These are phyloP conservation scores for Uromys caudimaculatus DNA, from an alignment of 2,797 vertebrate genomes.

Conservation along the genomic window DNA sequence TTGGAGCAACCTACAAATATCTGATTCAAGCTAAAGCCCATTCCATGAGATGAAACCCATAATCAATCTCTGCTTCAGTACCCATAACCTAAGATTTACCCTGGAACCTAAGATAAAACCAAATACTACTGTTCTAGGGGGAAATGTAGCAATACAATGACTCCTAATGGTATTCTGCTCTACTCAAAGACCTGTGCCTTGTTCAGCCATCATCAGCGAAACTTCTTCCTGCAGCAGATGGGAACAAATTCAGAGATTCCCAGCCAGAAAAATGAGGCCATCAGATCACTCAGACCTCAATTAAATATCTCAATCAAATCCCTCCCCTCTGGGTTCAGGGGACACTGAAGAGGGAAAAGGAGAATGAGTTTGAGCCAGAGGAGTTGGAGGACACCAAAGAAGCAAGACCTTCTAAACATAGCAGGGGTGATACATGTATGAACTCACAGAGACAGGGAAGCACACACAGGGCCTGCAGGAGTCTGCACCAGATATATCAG, in stretches of 20 bases:
- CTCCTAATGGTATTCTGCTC: background rate
- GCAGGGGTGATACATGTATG: background rate
- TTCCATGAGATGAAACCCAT: background rate
- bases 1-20: background rate
- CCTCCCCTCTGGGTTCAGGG: fast-evolving
- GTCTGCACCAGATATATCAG: too few relatives aligned
- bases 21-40: background rate
- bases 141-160: background rate
- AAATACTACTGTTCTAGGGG: background rate
- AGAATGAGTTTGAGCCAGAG: background rate
- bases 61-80: background rate
- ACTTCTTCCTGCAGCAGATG: background rate
- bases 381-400: background rate
- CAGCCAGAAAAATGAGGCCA: background rate
- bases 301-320: background rate
- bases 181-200: too few relatives aligned
- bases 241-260: background rate
- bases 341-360: background rate
- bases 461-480: background rate
- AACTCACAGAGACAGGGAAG: background rate
- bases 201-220: background rate
- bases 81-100: background rate
- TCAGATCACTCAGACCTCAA: background rate
- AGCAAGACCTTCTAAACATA: background rate
- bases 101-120: background rate